Conservation (phyloP, 2,888 invertebrate genomes). For the Helicoverpa assulta region DNA sequence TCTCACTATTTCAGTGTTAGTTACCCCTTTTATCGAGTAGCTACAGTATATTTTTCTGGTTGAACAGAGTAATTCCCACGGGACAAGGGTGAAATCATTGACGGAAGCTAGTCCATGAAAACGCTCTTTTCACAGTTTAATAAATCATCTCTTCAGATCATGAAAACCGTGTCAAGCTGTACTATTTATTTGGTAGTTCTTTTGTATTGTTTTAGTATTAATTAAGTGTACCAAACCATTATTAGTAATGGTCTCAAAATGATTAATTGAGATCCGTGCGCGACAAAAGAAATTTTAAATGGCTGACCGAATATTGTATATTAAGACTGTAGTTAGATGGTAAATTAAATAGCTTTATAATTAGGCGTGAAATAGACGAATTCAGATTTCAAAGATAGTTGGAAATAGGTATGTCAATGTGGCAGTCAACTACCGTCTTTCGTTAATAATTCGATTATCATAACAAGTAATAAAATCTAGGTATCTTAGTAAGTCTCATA, state of each 20-base stretch:
- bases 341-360: conserved; percentile 2
- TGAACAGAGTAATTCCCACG: too few species aligned
- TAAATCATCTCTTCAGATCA: not conserved
- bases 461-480: too few species aligned
- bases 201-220: not conserved
- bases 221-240: not conserved
- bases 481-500: too few species aligned
- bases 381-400: not conserved
- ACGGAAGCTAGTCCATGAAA: too few species aligned
- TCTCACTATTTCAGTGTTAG: too few species aligned
- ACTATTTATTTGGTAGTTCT: not conserved
- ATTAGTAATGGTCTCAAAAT: conserved; percentile 21
- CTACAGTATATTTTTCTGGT: too few species aligned
- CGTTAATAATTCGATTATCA: too few species aligned
- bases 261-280: conserved; percentile 29
- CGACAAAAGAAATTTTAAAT: conserved; percentile 7
- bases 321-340: not conserved
- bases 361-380: not conserved
- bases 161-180: not conserved
- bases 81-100: too few species aligned
- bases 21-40: too few species aligned
- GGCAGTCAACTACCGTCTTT: too few species aligned
- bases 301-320: not conserved
- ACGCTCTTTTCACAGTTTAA: too few species aligned
- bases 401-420: not conserved